These are phyloP conservation scores for Atethmia centrago DNA, from an alignment of 2,888 invertebrate genomes.

Conservation along the genomic window DNA sequence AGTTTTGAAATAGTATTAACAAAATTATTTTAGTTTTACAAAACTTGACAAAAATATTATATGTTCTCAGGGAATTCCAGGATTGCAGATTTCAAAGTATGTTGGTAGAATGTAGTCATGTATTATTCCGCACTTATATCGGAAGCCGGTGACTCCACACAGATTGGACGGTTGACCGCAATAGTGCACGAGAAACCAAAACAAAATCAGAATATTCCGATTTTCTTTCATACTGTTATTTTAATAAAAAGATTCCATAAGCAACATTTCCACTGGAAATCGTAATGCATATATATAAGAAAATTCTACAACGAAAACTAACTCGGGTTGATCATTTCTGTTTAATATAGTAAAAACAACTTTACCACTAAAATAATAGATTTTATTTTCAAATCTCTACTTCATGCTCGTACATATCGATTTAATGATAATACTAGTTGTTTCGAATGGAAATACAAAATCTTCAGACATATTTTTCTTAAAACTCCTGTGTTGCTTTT, in stretches of 20 bases:
- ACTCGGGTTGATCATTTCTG: conserved; percentile 3
- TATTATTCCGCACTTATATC: conserved; percentile 53
- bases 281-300: not conserved
- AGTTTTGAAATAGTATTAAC: not conserved
- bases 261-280: conserved; percentile 1
- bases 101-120: conserved; percentile 33
- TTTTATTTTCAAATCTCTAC: conserved; percentile 5
- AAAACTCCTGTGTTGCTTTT: conserved; percentile 52
- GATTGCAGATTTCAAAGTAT: conserved; percentile 23
- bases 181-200: conserved; percentile 37
- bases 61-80: not conserved
- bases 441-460: conserved; percentile 43
- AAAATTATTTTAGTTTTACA: not conserved
- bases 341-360: conserved; percentile 12
- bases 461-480: conserved; percentile 46
- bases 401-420: conserved; percentile 26
- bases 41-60: not conserved
- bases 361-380: conserved; percentile 21
- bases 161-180: conserved; percentile 52
- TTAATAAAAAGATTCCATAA: conserved; percentile 38
- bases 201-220: conserved; percentile 35
- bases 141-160: conserved; percentile 30
- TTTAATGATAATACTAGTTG: conserved; percentile 32
- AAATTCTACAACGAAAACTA: not conserved
- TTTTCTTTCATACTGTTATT: conserved; percentile 38